Conservation (phyloP, 2,797 vertebrate species). For the Propithecus deckenii region DNA sequence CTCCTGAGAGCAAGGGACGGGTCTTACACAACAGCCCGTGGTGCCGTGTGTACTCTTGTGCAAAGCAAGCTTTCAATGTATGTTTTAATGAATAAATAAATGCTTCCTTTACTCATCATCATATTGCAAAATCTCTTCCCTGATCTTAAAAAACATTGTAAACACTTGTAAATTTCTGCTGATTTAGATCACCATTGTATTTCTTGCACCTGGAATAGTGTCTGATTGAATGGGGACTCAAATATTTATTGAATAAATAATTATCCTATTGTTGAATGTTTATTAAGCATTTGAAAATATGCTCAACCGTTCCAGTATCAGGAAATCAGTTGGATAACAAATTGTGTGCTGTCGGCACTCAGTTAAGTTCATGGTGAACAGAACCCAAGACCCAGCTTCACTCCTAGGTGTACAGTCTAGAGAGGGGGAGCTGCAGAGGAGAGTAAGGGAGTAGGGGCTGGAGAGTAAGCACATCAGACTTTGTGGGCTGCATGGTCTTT, state of each 20-base stretch:
- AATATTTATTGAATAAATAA: not conserved
- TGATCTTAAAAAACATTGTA: not conserved
- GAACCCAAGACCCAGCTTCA: not conserved
- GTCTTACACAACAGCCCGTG: not conserved
- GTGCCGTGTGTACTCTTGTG: rapidly evolving
- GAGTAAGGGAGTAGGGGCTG: not conserved
- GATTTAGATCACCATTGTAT: not conserved
- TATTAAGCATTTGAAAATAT: not conserved
- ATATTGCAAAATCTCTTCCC: not conserved
- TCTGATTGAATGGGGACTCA: not conserved
- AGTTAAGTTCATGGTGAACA: not conserved
- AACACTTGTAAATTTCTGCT: not conserved
- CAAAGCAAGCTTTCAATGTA: not conserved
- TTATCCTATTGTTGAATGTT: not conserved
- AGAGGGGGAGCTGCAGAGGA: too few species aligned
- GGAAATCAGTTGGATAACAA: not conserved
- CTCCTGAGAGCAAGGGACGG: rapidly evolving
- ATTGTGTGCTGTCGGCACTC: not conserved
- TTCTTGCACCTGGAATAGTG: not conserved
- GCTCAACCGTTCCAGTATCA: not conserved
- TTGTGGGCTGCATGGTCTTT: rapidly evolving
- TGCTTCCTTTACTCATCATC: not conserved
- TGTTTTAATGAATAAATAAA: not conserved
- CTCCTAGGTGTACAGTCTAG: rapidly evolving
- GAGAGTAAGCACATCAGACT: not conserved